Conservation (phyloP, 2,797 vertebrate genomes). For the Clarias pachynema region DNA sequence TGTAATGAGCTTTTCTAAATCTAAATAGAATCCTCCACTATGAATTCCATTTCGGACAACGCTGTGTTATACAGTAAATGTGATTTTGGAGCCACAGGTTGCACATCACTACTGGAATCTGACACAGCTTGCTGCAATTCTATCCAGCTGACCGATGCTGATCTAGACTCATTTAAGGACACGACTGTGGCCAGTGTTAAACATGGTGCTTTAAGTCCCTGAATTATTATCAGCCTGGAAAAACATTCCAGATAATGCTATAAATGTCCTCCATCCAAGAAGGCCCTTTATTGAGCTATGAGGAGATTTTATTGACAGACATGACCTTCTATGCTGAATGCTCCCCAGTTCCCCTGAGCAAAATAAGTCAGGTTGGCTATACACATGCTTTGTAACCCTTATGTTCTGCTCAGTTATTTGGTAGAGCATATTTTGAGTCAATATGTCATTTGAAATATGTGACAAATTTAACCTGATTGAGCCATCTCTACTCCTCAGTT, state of each 20-base stretch:
- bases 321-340: neutral
- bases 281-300: neutral
- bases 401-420: too few species aligned
- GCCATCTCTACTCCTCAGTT: too few species aligned
- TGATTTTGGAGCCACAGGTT: neutral
- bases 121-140: neutral
- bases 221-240: neutral
- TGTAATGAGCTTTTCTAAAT: neutral
- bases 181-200: neutral
- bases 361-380: neutral
- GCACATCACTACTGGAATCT: neutral
- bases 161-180: neutral
- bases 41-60: neutral
- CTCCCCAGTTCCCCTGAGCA: neutral
- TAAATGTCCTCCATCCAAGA: neutral
- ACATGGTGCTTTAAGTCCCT: neutral
- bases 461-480: too few species aligned
- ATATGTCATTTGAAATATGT: too few species aligned
- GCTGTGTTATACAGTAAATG: neutral
- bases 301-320: neutral
- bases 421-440: too few species aligned
- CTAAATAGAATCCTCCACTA: neutral
- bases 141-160: neutral
- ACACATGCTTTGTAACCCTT: neutral
- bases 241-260: neutral